Conservation (phyloP, 2,797 vertebrate species). For the Helostoma temminkii region DNA sequence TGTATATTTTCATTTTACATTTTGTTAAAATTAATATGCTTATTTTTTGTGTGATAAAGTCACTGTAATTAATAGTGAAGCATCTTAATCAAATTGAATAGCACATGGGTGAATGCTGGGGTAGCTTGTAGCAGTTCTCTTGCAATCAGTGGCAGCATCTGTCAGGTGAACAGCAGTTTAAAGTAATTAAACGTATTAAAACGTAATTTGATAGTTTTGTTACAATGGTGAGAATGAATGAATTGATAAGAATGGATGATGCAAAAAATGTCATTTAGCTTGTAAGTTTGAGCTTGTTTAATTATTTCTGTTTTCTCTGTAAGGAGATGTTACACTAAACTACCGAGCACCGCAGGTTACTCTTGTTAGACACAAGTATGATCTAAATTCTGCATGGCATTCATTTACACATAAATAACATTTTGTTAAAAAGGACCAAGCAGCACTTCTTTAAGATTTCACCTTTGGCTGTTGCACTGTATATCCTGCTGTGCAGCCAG, state of each 20-base stretch:
- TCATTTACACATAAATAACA: slow-evolving; percentile 1
- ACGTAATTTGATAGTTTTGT: neutral
- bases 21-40: slow-evolving; percentile 5
- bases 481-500: slow-evolving; percentile 32
- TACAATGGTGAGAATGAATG: no score
- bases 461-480: slow-evolving; percentile 17
- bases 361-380: neutral
- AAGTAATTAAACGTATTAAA: no score
- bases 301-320: slow-evolving; percentile 8
- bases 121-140: slow-evolving; percentile 21
- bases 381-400: neutral
- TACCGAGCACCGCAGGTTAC: neutral
- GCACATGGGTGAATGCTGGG: slow-evolving; percentile 30
- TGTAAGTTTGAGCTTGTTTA: neutral
- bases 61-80: slow-evolving; percentile 19
- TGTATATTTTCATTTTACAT: slow-evolving; percentile 8
- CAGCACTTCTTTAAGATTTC: slow-evolving; percentile 11
- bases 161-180: slow-evolving; percentile 6
- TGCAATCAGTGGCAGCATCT: slow-evolving; percentile 39
- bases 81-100: slow-evolving; percentile 16
- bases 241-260: neutral
- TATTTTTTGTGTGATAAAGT: neutral
- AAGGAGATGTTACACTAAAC: neutral
- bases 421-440: slow-evolving; percentile 15
- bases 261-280: no score